Conservation (phyloP, 2,113 vertebrate species). For the Carassius gibelio region DNA sequence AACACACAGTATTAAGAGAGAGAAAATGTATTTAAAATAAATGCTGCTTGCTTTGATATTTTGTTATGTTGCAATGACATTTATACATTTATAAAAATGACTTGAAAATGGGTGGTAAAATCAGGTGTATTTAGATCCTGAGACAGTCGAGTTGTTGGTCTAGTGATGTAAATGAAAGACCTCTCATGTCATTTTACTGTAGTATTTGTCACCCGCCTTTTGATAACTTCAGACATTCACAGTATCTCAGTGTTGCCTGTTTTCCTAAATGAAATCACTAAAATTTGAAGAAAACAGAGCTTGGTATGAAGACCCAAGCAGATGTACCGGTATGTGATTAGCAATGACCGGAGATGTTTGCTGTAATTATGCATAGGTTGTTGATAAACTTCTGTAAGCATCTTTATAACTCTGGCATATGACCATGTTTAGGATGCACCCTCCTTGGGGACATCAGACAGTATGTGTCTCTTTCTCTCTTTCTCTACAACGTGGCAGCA, state of each 20-base stretch:
- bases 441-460: constrained; percentile 29
- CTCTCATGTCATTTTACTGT: not conserved
- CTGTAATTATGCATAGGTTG: constrained; percentile 48
- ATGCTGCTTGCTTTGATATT: too few relatives aligned
- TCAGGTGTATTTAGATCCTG: not conserved
- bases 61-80: not conserved
- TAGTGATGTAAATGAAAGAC: too few relatives aligned
- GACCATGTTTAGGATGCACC: constrained; percentile 33
- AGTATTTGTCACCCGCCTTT: not conserved
- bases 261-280: not conserved
- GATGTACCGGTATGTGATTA: constrained; percentile 46
- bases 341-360: constrained; percentile 44
- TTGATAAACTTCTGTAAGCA: constrained; percentile 46
- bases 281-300: not conserved
- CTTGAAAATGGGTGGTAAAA: not conserved
- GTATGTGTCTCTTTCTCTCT: constrained; percentile 4
- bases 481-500: constrained; percentile 10
- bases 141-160: not conserved
- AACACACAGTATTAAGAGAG: too few relatives aligned
- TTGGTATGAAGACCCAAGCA: not conserved
- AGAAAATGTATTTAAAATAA: too few relatives aligned
- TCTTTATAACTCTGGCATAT: constrained; percentile 26
- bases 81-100: not conserved
- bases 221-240: not conserved
- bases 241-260: too few relatives aligned